Evolutionary conservation across 2,888 invertebrate species (phyloP).

Genomic region (Drosophila phalerata): DNA sequence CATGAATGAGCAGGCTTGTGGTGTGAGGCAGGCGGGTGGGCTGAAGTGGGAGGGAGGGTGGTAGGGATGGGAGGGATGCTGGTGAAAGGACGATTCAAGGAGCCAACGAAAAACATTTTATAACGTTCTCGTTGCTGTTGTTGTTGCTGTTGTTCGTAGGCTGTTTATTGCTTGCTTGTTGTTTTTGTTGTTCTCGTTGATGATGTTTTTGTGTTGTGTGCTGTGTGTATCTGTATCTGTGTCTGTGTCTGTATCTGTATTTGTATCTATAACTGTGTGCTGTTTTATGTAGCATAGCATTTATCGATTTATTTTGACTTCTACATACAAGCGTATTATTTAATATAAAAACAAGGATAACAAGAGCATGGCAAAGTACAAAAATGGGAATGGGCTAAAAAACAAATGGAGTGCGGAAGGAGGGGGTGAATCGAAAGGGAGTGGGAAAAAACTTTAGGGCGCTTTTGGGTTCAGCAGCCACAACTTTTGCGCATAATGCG

Average conservation of each 20-base stretch:
- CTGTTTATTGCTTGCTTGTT: conserved; percentile 69
- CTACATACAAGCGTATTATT: conserved; percentile 67
- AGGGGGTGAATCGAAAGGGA: conserved; percentile 6
- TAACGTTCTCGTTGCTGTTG: conserved; percentile 40
- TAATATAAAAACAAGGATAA: conserved; percentile 72
- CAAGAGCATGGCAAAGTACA: conserved; percentile 35
- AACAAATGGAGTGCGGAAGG: not conserved
- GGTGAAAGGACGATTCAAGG: conserved; percentile 76
- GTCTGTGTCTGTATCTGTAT: conserved; percentile 21
- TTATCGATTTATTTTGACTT: conserved; percentile 82
- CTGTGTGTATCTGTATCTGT: conserved; percentile 34
- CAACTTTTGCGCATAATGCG: conserved; percentile 73
- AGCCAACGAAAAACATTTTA: conserved; percentile 74
- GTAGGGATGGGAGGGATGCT: conserved; percentile 12
- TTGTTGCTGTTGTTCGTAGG: conserved; percentile 60
- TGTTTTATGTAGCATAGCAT: conserved; percentile 65
- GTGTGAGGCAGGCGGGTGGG: conserved; percentile 13
- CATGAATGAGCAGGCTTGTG: conserved; percentile 58
- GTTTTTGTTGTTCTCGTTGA: conserved; percentile 23
- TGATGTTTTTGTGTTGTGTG: conserved; percentile 35
- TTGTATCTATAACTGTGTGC: conserved; percentile 30
- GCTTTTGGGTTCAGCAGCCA: conserved; percentile 63
- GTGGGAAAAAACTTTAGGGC: conserved; percentile 54
- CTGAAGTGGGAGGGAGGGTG: not conserved
- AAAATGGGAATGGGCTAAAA: not conserved